Evolutionary conservation across 2,113 vertebrate genomes (phyloP), one percentile per base, ranked within the genome.

Genomic region (Tachuris rubrigastra): DNA sequence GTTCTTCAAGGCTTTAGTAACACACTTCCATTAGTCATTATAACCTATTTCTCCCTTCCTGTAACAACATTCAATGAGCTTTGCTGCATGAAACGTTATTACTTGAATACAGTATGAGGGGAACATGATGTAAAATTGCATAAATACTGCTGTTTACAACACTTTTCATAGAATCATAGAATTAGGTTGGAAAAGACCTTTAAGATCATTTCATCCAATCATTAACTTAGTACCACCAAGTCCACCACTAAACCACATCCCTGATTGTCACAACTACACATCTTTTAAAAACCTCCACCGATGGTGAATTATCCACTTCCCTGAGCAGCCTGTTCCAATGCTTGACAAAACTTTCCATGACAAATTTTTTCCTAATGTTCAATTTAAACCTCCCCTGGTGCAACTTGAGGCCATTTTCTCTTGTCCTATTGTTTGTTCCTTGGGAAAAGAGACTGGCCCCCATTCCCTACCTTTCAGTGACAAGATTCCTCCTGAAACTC

Each of bases 161-260:
- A 68, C 31, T 81, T 92, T 77, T 55, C 46, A 56, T 15, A 50
- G 31, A 9, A 30, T 49, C 44, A 35, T 31, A 15, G 10, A 62
- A 44, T 49, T 24, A 35, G 4, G 12, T 47, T 42, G 25, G 30
- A 66, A 52, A 72, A 53, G 25, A 59, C 10, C 7, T 41, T 31
- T 21, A 58, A 35, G 6, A 28, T 35, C 30, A 53, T 33, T 17
- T 44, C 35, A 18, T 46, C 25, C 21, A 49, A 3, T 25, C 12
- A 5, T 47, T 46, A 71, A 46, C 17, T 3, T 22, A 35, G 12
- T 9, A 22, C 8, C 5, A 3, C 17, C 37, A 76, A 0, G 0
- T 10, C 33, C 9, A 75, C 14, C 9, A 25, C 6, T 52, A 63
- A 82, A 50, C 16, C 8, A 3, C 12, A 17, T 27, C 9, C 17